Conservation (phyloP, 2,888 invertebrate species). For the Apotomis betuletana region DNA sequence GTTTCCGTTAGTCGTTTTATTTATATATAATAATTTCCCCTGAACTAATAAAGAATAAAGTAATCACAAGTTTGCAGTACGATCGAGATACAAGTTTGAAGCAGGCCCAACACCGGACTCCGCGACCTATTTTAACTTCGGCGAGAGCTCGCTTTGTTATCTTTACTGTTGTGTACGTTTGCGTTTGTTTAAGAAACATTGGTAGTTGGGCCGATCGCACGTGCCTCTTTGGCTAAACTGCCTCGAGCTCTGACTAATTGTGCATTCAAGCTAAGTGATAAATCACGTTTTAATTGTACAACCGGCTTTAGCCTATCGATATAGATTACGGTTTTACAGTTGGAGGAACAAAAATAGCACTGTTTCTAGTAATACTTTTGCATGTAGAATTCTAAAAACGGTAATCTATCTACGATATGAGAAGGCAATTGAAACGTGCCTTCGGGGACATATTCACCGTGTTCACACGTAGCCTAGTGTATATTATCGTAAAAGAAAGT, state of each 20-base stretch:
- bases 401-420: too few species aligned
- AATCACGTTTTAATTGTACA: slow-evolving; percentile 45
- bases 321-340: neutral
- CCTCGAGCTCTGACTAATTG: slow-evolving; percentile 53
- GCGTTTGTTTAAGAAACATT: slow-evolving; percentile 76
- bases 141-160: slow-evolving; percentile 57
- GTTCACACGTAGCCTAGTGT: neutral
- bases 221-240: slow-evolving; percentile 75
- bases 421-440: too few species aligned
- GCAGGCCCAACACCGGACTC: slow-evolving; percentile 45
- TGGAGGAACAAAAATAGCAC: neutral
- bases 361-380: neutral
- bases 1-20: too few species aligned
- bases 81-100: neutral
- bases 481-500: neutral
- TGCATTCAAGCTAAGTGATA: slow-evolving; percentile 50
- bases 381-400: neutral
- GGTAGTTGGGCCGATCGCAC: slow-evolving; percentile 67
- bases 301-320: slow-evolving; percentile 14
- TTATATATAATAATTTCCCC: too few species aligned
- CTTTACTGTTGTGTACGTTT: slow-evolving; percentile 61
- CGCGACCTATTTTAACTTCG: slow-evolving; percentile 55
- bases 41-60: neutral
- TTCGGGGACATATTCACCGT: neutral
- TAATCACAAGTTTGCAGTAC: slow-evolving; percentile 8